These are phyloP conservation scores for Stichopus horrens DNA, from an alignment of 53 echinoderm and acorn worm genomes.

Conservation along the genomic window DNA sequence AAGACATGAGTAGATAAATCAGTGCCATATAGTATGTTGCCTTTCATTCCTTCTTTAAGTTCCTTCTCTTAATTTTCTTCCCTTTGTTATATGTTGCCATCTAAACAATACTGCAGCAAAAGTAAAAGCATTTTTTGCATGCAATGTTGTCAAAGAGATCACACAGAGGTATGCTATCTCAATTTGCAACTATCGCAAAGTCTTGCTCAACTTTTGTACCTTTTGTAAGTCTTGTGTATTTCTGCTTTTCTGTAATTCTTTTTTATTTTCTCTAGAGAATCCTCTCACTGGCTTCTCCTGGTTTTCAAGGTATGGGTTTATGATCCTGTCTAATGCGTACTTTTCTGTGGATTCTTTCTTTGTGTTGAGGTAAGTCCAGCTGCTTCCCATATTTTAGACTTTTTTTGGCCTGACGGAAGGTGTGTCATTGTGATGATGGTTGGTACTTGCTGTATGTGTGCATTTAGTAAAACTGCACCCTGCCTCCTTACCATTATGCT, in stretches of 20 bases:
- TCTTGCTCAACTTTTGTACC: too few relatives aligned
- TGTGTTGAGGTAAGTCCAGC: constrained; percentile 74
- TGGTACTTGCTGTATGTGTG: not conserved
- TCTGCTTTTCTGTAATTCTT: not conserved
- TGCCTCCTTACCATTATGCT: too few relatives aligned
- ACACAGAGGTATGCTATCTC: too few relatives aligned
- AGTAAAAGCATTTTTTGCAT: too few relatives aligned
- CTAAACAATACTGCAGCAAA: too few relatives aligned
- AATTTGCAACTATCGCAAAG: too few relatives aligned
- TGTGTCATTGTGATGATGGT: too few relatives aligned
- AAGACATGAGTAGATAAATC: too few relatives aligned
- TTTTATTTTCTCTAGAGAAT: constrained; percentile 34
- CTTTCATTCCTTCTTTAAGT: not conserved
- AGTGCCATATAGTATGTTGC: too few relatives aligned
- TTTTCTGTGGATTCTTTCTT: constrained; percentile 91
- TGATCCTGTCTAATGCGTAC: constrained; percentile 66
- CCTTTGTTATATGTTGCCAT: not conserved
- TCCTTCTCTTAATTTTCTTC: not conserved
- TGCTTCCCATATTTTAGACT: not conserved
- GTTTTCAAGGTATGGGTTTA: constrained; percentile 66
- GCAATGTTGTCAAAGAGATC: too few relatives aligned
- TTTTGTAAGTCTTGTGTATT: too few relatives aligned
- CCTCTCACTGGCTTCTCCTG: constrained; percentile 15
- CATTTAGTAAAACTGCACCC: not conserved
- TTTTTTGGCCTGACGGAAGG: not conserved